Evolutionary conservation across 2,113 vertebrate genomes (phyloP).

Genomic region (Nesoenas mayeri): DNA sequence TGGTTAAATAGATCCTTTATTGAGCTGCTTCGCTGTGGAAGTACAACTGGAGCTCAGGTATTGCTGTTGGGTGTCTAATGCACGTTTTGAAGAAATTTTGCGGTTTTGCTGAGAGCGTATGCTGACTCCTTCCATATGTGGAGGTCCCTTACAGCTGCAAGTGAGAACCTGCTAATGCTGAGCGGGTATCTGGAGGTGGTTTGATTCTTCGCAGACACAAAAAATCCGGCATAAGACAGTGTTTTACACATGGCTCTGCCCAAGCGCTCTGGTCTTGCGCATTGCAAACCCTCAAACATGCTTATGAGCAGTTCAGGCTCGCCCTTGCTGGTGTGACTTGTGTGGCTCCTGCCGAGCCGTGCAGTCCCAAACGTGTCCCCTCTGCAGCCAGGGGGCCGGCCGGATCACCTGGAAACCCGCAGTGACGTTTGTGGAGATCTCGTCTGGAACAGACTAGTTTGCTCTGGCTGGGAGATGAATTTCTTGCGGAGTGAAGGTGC

Average conservation of each 20-base stretch:
- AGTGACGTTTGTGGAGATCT: not conserved
- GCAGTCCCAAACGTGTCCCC: not conserved
- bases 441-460: not conserved
- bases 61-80: not conserved
- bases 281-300: not conserved
- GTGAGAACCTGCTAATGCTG: not conserved
- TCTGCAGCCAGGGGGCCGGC: not conserved
- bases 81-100: not conserved
- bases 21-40: not conserved
- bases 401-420: rapidly evolving
- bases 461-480: not conserved
- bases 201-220: not conserved
- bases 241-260: not conserved
- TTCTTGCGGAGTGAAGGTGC: too few species aligned
- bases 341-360: rapidly evolving
- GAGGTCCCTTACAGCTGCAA: not conserved
- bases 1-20: not conserved
- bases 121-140: not conserved
- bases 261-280: not conserved
- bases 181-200: not conserved
- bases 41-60: not conserved
- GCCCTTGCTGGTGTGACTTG: not conserved
- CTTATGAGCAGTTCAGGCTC: not conserved
- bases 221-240: too few species aligned
- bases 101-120: not conserved